Evolutionary conservation across 2,888 invertebrate species (phyloP).

Genomic region (Isoperla grammatica): DNA sequence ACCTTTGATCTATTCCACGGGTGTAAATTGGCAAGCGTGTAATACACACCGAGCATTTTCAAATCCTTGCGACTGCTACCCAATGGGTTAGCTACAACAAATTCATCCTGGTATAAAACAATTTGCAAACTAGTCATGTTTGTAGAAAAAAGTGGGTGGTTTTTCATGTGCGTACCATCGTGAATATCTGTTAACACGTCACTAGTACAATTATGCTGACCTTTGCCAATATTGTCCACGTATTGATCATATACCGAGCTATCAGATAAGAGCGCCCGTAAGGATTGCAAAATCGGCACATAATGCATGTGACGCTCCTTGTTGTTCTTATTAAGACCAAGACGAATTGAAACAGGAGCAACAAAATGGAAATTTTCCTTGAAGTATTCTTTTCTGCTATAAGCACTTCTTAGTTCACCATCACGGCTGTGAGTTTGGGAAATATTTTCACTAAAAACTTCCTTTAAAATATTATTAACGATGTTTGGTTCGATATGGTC

Average conservation of each 20-base stretch:
- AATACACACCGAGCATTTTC: no score
- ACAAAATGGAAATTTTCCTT: slow-evolving; percentile 4
- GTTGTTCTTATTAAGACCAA: slow-evolving; percentile 1
- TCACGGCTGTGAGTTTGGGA: neutral
- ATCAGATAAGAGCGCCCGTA: neutral
- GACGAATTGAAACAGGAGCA: neutral
- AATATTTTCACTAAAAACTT: no score
- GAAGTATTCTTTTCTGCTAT: slow-evolving; percentile 1
- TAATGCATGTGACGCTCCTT: slow-evolving; percentile 9
- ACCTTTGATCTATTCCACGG: slow-evolving; percentile 4
- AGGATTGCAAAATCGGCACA: no score
- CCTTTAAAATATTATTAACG: no score
- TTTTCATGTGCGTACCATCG: neutral
- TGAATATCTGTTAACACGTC: neutral
- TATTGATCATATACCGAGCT: neutral
- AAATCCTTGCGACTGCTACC: no score
- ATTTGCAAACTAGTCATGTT: no score
- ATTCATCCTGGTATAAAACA: no score
- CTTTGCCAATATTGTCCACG: neutral
- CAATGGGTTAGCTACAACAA: no score
- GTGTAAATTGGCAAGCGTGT: neutral
- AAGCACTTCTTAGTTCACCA: neutral
- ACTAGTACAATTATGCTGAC: neutral
- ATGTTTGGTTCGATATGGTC: neutral
- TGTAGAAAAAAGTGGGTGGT: slow-evolving; percentile 16